Evolutionary conservation across 2,113 vertebrate genomes (phyloP).

Genomic region (Pardalotus punctatus): DNA sequence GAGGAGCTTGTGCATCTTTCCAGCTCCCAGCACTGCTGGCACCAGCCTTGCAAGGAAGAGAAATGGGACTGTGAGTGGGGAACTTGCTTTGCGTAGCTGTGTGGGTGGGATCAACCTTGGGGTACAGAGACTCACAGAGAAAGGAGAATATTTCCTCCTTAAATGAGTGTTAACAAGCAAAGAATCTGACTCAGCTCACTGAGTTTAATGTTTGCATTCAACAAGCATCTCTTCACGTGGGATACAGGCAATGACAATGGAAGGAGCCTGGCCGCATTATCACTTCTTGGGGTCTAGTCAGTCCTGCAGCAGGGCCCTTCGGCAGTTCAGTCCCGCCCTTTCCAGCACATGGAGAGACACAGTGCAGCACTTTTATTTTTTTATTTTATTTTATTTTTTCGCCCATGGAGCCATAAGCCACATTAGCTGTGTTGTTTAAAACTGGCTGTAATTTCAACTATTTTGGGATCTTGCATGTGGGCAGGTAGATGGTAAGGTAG

Average conservation of each 20-base stretch:
- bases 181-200: background rate
- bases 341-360: background rate
- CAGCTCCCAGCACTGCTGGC: accelerated
- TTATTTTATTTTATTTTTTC: no score
- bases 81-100: background rate
- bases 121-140: accelerated
- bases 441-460: background rate
- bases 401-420: background rate
- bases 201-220: background rate
- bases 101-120: background rate
- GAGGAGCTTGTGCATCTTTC: accelerated
- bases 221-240: background rate
- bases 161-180: background rate
- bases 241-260: background rate
- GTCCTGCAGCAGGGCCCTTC: background rate
- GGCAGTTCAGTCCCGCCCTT: background rate
- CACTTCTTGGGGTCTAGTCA: background rate
- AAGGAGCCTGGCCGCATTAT: background rate
- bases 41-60: background rate
- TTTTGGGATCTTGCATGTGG: background rate
- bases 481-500: background rate
- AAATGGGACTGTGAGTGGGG: background rate
- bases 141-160: background rate
- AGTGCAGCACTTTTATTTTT: background rate
- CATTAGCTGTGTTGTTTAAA: background rate